A percentile compares a stretch with the other conserved stretches of the same genome.
Evolutionary conservation across 2,113 vertebrate genomes (phyloP).

Genomic region (Pionites leucogaster): DNA sequence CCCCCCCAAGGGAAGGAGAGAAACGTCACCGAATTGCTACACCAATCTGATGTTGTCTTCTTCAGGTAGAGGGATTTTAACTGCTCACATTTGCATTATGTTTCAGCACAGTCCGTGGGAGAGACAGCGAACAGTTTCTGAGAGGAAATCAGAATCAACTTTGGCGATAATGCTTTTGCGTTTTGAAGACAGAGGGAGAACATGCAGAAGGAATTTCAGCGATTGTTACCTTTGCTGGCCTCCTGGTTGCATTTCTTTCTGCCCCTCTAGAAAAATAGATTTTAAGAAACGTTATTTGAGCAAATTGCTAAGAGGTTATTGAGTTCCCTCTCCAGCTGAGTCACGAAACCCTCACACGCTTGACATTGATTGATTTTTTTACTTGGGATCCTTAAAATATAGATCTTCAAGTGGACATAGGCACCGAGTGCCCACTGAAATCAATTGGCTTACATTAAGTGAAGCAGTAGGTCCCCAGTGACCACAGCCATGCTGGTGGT

Average conservation of each 20-base stretch:
- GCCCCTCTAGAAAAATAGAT: not conserved
- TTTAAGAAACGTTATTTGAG: not conserved
- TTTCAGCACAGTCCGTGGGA: not conserved
- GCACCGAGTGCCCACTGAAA: not conserved
- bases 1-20: not conserved
- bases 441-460: not conserved
- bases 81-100: not conserved
- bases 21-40: slow-evolving; percentile 32
- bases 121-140: not conserved
- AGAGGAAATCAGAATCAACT: not conserved
- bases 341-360: not conserved
- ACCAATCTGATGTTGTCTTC: slow-evolving; percentile 21
- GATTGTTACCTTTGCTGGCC: not conserved
- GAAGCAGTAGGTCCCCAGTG: not conserved
- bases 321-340: not conserved
- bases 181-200: not conserved
- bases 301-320: not conserved
- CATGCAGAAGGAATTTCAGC: not conserved
- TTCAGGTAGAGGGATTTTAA: not conserved
- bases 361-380: not conserved
- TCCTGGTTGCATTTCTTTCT: not conserved
- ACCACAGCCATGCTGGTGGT: not conserved
- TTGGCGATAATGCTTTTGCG: not conserved
- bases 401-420: not conserved
- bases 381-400: not conserved